Evolutionary conservation across 1,140 invertebrate genomes (phyloP).

Genomic region (Drosophila ironensis): DNA sequence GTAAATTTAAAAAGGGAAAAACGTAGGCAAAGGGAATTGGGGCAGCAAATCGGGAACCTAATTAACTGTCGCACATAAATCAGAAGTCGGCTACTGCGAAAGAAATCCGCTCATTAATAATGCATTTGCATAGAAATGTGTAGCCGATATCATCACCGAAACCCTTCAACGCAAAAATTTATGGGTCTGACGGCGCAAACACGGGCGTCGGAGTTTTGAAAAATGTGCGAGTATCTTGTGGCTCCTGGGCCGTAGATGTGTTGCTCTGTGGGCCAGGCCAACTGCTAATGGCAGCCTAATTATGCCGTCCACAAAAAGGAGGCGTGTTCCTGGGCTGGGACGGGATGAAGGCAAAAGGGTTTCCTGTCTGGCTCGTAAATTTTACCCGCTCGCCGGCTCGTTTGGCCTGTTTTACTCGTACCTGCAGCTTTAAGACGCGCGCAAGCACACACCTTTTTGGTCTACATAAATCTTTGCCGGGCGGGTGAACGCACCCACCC

Average conservation of each 20-base stretch:
- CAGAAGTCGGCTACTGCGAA: constrained; percentile 37
- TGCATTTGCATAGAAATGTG: constrained; percentile 69
- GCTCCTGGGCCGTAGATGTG: constrained; percentile 19
- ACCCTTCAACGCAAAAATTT: constrained; percentile 60
- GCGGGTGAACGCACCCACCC: constrained; percentile 46
- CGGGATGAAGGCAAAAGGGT: constrained; percentile 41
- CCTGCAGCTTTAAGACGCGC: constrained; percentile 29
- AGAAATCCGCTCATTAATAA: constrained; percentile 68
- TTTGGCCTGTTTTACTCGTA: constrained; percentile 46
- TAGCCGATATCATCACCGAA: constrained; percentile 37
- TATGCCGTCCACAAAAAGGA: constrained; percentile 58
- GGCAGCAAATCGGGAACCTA: constrained; percentile 59
- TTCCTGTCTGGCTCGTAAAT: constrained; percentile 59
- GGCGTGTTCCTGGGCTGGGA: not conserved
- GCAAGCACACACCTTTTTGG: constrained; percentile 60
- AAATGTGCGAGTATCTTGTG: constrained; percentile 29
- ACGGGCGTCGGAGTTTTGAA: constrained; percentile 23
- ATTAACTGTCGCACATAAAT: constrained; percentile 72
- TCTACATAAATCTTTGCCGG: constrained; percentile 74
- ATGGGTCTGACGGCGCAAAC: constrained; percentile 45
- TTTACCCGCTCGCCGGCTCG: constrained; percentile 15
- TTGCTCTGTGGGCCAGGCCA: constrained; percentile 17
- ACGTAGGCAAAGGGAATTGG: constrained; percentile 39
- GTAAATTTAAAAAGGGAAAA: constrained; percentile 5
- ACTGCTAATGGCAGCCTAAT: constrained; percentile 77